Base-by-base conservation (phyloP, 2,888 invertebrate species). In the Griposia aprilina region DNA sequence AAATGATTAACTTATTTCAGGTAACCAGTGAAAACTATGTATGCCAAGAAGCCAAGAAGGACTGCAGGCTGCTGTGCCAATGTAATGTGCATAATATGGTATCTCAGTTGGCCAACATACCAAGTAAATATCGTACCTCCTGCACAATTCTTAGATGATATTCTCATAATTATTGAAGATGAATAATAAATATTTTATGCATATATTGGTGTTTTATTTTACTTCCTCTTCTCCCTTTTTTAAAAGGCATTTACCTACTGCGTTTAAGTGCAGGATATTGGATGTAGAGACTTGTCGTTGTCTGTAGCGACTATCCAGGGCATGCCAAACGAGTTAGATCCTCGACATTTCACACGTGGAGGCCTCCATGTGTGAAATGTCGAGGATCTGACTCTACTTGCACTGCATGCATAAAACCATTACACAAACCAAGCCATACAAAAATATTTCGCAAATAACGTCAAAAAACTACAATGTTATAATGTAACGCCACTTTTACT, bases 1-100 rank as follows among this genome's bases (percentile, higher is more conserved):
- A n/a, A n/a, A n/a, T n/a, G n/a, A n/a, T n/a, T n/a, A n/a, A n/a
- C n/a, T n/a, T n/a, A n/a, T n/a, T n/a, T n/a, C n/a, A n/a, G n/a
- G n/a, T n/a, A n/a, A n/a, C n/a, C n/a, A n/a, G n/a, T n/a, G n/a
- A n/a, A n/a, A n/a, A n/a, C n/a, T n/a, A n/a, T n/a, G n/a, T n/a
- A n/a, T n/a, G n/a, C n/a, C n/a, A n/a, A n/a, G n/a, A n/a, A n/a
- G n/a, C n/a, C n/a, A n/a, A n/a, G 0, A 67, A 68, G 67, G 11
- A 68, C 52, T 30, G 68, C 52, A 52, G 68, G 52, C 20, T 68
- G 52, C 48, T 52, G 23, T 52, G 68, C 52, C 68, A 30, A 36
- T 30, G n/a, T n/a, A n/a, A n/a, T n/a, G n/a, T n/a, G n/a, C n/a
- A 68, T 52, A 23, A 52, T 52, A 30, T 52, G 68, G 68, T 36